Evolutionary conservation across 2,888 invertebrate genomes (phyloP).

Genomic region (Acronicta psi): DNA sequence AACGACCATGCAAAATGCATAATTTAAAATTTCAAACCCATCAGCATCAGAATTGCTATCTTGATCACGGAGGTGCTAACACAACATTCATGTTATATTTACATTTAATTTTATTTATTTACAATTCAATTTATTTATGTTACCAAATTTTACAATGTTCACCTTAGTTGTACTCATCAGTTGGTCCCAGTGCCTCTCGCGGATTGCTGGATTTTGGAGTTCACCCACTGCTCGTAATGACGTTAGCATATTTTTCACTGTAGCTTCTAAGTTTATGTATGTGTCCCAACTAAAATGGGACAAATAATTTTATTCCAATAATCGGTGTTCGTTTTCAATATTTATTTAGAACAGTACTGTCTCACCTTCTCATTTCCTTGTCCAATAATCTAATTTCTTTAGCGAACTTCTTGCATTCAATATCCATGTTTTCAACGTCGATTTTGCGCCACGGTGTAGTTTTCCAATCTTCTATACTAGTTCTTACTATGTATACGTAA

Average conservation of each 20-base stretch:
- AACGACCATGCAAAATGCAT: slow-evolving; percentile 66
- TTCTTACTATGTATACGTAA: slow-evolving; percentile 96
- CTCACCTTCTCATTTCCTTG: slow-evolving; percentile 96
- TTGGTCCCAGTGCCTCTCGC: slow-evolving; percentile 99
- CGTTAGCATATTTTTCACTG: slow-evolving; percentile 98
- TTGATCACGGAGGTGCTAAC: slow-evolving; percentile 58
- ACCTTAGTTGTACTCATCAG: slow-evolving; percentile 98
- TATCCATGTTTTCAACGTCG: slow-evolving; percentile 99
- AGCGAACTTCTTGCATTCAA: slow-evolving; percentile 99
- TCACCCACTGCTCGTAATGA: slow-evolving; percentile 98
- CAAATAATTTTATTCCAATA: neutral
- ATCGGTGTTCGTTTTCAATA: neutral
- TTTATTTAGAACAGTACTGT: neutral
- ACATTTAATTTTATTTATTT: slow-evolving; percentile 66
- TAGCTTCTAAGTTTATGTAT: slow-evolving; percentile 95
- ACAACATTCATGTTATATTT: slow-evolving; percentile 64
- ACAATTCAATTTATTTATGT: slow-evolving; percentile 61
- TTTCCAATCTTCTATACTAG: slow-evolving; percentile 98
- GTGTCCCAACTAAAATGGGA: slow-evolving; percentile 93
- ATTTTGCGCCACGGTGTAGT: slow-evolving; percentile 99
- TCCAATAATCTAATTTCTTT: slow-evolving; percentile 97
- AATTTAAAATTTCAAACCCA: slow-evolving; percentile 62
- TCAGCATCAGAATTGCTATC: slow-evolving; percentile 42
- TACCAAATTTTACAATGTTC: slow-evolving; percentile 55
- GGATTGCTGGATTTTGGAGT: slow-evolving; percentile 98